Evolutionary conservation across 2,888 invertebrate genomes (phyloP), one percentile per base, ranked within the genome.

Genomic region (Clostera curtula): DNA sequence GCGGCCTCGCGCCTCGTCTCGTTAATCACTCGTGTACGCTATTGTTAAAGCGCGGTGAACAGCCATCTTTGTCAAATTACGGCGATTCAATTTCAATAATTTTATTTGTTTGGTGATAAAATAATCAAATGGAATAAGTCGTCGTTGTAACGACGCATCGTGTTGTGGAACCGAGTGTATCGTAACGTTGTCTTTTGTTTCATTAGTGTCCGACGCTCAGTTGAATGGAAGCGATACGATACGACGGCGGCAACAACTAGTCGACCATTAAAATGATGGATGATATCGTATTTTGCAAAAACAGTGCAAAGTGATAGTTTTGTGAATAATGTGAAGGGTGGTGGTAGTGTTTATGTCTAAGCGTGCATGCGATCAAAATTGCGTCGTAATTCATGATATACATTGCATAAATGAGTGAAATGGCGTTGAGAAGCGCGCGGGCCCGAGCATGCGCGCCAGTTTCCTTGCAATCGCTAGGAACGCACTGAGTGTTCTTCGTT

Each of bases 1-100:
- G 83, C 82, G 83, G 82, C 83, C 79, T 79, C 80, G 80, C 80
- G 80, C 75, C 79, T 79, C 79, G 79, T 79, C 82, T 82, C 80
- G 77, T 80, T 79, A 83, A 80, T 80, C 80, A 80, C 75, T 75
- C 80, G 75, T 73, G 73, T 73, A 74, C 74, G 75, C 79, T 82
- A 80, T 80, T 82, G 82, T 80, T 77, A 74, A 70, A 74, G 68
- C 69, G 75, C 77, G 69, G 68, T 68, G 75, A 72, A 75, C 80
- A 77, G 79, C 82, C 82, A 83, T 83, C 80, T 82, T 83, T 80
- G 79, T 83, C 80, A 77, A 82, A 80, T 79, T 79, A 82, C 62
- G 62, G 55, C 68, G 66, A 80, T 70, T 73, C 69, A 73, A 73
- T 76, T 71, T 61, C 66, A 61, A 60, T 73, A 72, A 65, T 70